Base-by-base conservation (phyloP, 2,888 invertebrate genomes). In the Lamproptera curius region DNA sequence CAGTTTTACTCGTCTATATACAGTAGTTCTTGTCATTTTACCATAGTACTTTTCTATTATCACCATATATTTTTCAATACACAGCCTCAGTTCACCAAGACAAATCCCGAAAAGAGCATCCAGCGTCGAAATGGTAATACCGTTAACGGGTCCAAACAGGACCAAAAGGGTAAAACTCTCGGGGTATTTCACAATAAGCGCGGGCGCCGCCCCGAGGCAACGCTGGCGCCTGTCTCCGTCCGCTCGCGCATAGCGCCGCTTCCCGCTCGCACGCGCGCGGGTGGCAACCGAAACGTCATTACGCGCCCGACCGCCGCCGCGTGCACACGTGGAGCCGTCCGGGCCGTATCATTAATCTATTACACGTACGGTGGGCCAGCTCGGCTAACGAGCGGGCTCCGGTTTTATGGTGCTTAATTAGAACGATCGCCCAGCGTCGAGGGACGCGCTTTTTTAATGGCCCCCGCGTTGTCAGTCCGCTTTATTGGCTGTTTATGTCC, bases 301-400 rank as follows among this genome's bases (percentile, higher is more conserved):
- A 61, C 60, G 51, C 46, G 49, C 50, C 50, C 52, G 60, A 63
- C 62, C 62, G 69, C 69, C 69, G 65, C 69, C 62, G 57, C 63
- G 65, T 69, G 58, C 61, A 51, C 62, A 53, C 67, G 75, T 76
- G 76, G 77, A 67, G 73, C 79, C 76, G 74, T 73, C 70, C 57
- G 73, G 72, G 73, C 81, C 72, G 73, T 83, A 84, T 84, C 85
- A 85, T 86, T 86, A 84, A 86, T 85, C 84, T 86, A 86, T 86
- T 85, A 84, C 76, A 65, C 70, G 72, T 72, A 71, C 63, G 72
- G 69, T 72, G 72, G 72, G 72, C 75, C 74, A 70, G 72, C 70
- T 74, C 67, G 83, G 81, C 75, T 74, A 79, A 78, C 73, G 67
- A 71, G 68, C 64, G 67, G 74, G 67, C 74, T 84, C 83, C 66